phyloP scores from a whole-genome alignment of 2,113 vertebrate genomes.

The Epinephelus cyanopodus region DNA sequence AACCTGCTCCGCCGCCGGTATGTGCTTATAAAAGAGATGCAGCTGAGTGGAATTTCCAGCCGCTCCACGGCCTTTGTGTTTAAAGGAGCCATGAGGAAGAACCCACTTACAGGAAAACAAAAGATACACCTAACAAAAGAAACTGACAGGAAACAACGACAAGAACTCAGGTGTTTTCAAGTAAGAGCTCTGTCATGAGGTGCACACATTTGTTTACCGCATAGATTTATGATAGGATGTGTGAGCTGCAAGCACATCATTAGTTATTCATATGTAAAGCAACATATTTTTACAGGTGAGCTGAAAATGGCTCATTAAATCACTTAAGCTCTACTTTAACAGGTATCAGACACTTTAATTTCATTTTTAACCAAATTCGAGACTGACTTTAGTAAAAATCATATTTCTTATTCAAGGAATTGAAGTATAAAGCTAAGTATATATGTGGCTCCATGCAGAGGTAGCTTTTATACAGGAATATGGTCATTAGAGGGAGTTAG shows the following conservation, averaged over 20 bases:
- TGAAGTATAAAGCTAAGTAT: no score
- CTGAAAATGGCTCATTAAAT: neutral
- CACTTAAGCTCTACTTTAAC: neutral
- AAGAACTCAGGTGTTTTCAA: slow-evolving; percentile 13
- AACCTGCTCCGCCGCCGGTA: slow-evolving; percentile 7
- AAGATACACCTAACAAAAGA: slow-evolving; percentile 31
- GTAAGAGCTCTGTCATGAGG: neutral
- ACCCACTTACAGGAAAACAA: slow-evolving; percentile 51
- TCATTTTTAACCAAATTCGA: no score
- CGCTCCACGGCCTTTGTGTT: slow-evolving; percentile 25
- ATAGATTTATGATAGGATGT: neutral
- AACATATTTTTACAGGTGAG: neutral
- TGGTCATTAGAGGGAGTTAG: no score
- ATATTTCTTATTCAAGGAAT: no score
- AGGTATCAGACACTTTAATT: no score
- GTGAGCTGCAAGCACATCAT: neutral
- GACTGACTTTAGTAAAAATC: no score
- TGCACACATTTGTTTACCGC: neutral
- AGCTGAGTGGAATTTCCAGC: slow-evolving; percentile 72
- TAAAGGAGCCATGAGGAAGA: slow-evolving; percentile 50
- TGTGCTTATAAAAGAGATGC: neutral
- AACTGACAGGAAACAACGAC: slow-evolving; percentile 46
- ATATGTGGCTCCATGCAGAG: no score
- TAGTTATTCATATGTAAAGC: no score
- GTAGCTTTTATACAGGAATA: no score